Conservation (phyloP, 1,140 invertebrate species). For the Magallana angulata region DNA sequence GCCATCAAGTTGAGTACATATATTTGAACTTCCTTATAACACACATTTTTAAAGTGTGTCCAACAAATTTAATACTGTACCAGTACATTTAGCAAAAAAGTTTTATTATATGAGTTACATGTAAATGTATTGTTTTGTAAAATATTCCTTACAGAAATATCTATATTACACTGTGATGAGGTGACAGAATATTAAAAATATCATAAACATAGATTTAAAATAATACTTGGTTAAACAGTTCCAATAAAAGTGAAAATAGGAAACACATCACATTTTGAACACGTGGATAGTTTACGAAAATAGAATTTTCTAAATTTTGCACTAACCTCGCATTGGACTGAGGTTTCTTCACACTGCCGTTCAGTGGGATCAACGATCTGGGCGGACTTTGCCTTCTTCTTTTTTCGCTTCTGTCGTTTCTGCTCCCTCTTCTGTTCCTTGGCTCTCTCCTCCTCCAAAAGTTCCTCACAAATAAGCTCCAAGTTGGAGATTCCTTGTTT, state of each 20-base stretch:
- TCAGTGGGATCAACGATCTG: slow-evolving; percentile 50
- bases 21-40: neutral
- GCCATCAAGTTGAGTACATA: neutral
- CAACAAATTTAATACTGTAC: neutral
- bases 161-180: too few relatives aligned
- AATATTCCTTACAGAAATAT: too few relatives aligned
- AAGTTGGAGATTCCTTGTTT: slow-evolving; percentile 92
- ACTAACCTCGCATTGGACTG: slow-evolving; percentile 47
- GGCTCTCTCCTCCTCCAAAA: slow-evolving; percentile 86
- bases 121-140: too few relatives aligned
- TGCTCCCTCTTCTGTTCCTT: slow-evolving; percentile 91
- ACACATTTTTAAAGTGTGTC: too few relatives aligned
- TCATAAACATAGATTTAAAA: too few relatives aligned
- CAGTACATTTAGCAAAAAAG: neutral
- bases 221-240: too few relatives aligned
- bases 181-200: too few relatives aligned
- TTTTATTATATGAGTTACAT: too few relatives aligned
- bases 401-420: slow-evolving; percentile 90
- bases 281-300: too few relatives aligned
- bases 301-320: too few relatives aligned
- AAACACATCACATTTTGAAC: too few relatives aligned
- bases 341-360: neutral
- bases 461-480: slow-evolving; percentile 78
- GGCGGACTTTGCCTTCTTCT: slow-evolving; percentile 85
- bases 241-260: too few relatives aligned